A percentile compares a stretch with the other conserved stretches of the same genome.
Conservation (phyloP, 1,140 invertebrate species). For the Pogonomyrmex barbatus region DNA sequence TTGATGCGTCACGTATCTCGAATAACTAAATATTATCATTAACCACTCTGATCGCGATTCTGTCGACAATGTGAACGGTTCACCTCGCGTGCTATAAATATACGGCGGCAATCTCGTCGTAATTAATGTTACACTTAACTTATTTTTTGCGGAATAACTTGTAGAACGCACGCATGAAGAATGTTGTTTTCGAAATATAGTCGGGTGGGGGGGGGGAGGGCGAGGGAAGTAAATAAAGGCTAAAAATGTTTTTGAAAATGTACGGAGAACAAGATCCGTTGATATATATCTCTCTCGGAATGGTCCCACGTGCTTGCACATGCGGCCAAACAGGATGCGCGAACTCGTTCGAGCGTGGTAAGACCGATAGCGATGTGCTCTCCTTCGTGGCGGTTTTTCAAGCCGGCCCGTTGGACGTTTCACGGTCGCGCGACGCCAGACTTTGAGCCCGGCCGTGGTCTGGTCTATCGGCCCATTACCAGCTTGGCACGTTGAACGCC, state of each 20-base stretch:
- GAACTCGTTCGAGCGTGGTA: conserved; percentile 74
- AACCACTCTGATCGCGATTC: not conserved
- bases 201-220: too few relatives aligned
- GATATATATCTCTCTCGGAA: not conserved
- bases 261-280: not conserved
- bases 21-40: conserved; percentile 40
- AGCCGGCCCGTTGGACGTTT: conserved; percentile 66
- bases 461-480: conserved; percentile 78
- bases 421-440: conserved; percentile 78
- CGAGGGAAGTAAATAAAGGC: not conserved
- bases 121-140: not conserved
- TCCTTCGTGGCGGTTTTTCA: conserved; percentile 69
- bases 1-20: conserved; percentile 4
- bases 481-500: conserved; percentile 75
- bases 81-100: not conserved
- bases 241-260: not conserved
- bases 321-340: conserved; percentile 68
- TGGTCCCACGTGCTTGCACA: not conserved
- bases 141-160: not conserved
- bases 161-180: not conserved
- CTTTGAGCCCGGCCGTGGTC: conserved; percentile 71
- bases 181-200: not conserved
- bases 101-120: not conserved
- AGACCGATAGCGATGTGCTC: conserved; percentile 73
- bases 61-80: not conserved